phyloP scores from a whole-genome alignment of 2,888 invertebrate genomes.

The Chirona hameri region DNA sequence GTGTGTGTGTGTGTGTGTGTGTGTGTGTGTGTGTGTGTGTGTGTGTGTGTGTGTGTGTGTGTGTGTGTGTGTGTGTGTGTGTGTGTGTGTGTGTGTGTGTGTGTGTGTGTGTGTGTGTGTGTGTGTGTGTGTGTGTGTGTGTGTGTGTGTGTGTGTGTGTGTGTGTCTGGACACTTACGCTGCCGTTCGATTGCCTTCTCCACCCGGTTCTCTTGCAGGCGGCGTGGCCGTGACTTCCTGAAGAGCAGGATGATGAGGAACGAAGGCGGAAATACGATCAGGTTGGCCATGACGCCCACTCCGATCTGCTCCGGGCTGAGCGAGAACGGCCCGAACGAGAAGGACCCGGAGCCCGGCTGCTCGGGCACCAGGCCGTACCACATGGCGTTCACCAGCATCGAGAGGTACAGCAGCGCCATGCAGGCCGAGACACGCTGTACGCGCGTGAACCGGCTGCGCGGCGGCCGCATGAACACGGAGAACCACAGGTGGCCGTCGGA shows the following conservation, averaged over 20 bases:
- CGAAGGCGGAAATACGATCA: conserved; percentile 50
- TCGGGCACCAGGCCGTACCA: conserved; percentile 48
- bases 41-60: no score
- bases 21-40: no score
- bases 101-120: no score
- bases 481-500: conserved; percentile 55
- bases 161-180: no score
- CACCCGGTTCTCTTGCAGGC: conserved; percentile 35
- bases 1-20: no score
- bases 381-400: conserved; percentile 55
- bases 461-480: conserved; percentile 52
- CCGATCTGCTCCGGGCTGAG: conserved; percentile 50
- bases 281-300: conserved; percentile 49
- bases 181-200: conserved; percentile 31
- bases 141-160: no score
- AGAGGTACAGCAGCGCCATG: conserved; percentile 50
- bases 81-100: no score
- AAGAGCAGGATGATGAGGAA: conserved; percentile 50
- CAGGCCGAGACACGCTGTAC: conserved; percentile 52
- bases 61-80: no score
- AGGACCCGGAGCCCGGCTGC: conserved; percentile 42
- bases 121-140: no score
- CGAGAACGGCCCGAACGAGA: conserved; percentile 51
- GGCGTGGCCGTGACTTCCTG: conserved; percentile 43
- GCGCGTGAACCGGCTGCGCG: conserved; percentile 50